Evolutionary conservation across 2,797 vertebrate species (phyloP).

Genomic region (Sebastolobus alascanus): DNA sequence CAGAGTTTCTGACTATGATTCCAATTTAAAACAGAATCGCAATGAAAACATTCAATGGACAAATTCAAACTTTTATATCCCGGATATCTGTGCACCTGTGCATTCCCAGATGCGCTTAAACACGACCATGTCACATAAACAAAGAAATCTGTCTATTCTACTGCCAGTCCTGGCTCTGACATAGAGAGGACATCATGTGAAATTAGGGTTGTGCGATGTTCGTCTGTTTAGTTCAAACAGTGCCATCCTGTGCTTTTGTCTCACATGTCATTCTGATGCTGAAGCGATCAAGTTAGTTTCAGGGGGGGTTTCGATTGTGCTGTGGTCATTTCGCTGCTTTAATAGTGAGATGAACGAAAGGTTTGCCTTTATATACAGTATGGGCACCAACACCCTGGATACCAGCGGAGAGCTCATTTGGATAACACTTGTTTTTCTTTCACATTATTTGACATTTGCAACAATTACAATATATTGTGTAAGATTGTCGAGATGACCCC

Average conservation of each 20-base stretch:
- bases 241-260: conserved; percentile 31
- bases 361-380: background rate
- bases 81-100: conserved; percentile 27
- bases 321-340: conserved; percentile 7
- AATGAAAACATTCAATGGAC: background rate
- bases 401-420: background rate
- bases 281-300: background rate
- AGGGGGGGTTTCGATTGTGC: background rate
- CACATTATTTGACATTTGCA: background rate
- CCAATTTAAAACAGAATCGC: background rate
- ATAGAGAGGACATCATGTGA: conserved; percentile 19
- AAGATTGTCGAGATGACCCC: background rate
- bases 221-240: conserved; percentile 41
- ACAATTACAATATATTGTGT: background rate
- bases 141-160: conserved; percentile 41
- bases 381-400: background rate
- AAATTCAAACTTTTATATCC: conserved; percentile 4
- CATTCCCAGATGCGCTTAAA: conserved; percentile 10
- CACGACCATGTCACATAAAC: conserved; percentile 24
- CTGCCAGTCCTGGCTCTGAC: conserved; percentile 10
- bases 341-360: background rate
- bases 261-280: conserved; percentile 14
- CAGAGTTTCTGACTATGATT: background rate
- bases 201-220: conserved; percentile 26
- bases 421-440: background rate